Evolutionary conservation across 2,113 vertebrate genomes (phyloP).

Genomic region (Callorhinus ursinus): DNA sequence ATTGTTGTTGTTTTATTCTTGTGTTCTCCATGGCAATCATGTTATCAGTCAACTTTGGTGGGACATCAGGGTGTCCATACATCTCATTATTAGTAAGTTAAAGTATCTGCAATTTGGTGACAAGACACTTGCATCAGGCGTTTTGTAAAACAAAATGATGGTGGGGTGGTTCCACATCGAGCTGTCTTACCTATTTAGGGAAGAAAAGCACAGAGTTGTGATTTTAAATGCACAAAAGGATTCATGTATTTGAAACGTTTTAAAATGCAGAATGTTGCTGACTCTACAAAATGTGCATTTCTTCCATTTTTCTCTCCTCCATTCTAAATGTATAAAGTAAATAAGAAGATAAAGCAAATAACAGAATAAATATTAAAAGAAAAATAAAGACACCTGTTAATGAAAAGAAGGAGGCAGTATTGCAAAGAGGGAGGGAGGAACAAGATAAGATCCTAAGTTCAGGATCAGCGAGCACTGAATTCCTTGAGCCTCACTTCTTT

Average conservation of each 20-base stretch:
- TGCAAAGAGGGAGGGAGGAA: background rate
- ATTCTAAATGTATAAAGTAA: background rate
- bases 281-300: background rate
- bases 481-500: background rate
- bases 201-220: background rate
- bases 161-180: background rate
- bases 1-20: conserved; percentile 4
- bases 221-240: background rate
- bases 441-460: background rate
- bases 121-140: background rate
- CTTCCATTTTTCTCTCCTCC: background rate
- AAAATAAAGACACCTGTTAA: background rate
- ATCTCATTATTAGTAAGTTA: conserved; percentile 58
- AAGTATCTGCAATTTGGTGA: conserved; percentile 26
- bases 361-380: background rate
- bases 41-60: background rate
- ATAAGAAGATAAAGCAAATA: background rate
- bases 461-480: background rate
- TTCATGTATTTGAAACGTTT: background rate
- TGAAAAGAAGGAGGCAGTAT: background rate
- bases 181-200: conserved; percentile 24
- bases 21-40: conserved; percentile 45
- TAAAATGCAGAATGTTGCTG: background rate
- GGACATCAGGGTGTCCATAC: background rate
- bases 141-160: conserved; percentile 17